phyloP scores from a whole-genome alignment of 2,113 vertebrate genomes.

The Macaca nemestrina region DNA sequence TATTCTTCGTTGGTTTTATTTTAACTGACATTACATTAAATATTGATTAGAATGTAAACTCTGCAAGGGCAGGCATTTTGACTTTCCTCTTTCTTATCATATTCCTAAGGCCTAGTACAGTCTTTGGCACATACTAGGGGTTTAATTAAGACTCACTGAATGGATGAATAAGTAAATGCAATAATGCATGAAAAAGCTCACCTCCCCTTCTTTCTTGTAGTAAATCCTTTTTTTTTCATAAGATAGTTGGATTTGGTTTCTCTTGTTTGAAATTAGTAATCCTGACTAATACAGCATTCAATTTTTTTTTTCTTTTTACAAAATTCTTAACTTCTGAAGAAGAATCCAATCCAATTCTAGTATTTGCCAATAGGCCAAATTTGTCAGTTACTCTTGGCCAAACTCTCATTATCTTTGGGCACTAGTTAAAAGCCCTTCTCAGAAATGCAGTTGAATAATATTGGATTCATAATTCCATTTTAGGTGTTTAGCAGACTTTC shows the following conservation, averaged over 20 bases:
- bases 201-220: neutral
- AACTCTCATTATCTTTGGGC: neutral
- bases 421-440: conserved; percentile 9
- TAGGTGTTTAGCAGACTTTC: neutral
- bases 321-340: neutral
- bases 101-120: neutral
- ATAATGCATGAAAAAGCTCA: neutral
- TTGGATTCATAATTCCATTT: neutral
- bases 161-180: neutral
- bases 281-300: neutral
- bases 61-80: neutral
- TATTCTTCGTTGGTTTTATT: neutral
- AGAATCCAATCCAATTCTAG: neutral
- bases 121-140: neutral
- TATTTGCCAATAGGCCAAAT: neutral
- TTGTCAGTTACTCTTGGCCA: neutral
- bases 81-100: neutral
- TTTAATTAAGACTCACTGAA: neutral
- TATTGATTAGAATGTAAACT: neutral
- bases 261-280: conserved; percentile 7
- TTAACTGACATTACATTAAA: neutral
- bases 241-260: neutral
- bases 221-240: neutral
- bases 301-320: neutral
- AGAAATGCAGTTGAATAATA: neutral